These are phyloP conservation scores for Strix aluco DNA, from an alignment of 2,113 vertebrate species.

Conservation along the genomic window DNA sequence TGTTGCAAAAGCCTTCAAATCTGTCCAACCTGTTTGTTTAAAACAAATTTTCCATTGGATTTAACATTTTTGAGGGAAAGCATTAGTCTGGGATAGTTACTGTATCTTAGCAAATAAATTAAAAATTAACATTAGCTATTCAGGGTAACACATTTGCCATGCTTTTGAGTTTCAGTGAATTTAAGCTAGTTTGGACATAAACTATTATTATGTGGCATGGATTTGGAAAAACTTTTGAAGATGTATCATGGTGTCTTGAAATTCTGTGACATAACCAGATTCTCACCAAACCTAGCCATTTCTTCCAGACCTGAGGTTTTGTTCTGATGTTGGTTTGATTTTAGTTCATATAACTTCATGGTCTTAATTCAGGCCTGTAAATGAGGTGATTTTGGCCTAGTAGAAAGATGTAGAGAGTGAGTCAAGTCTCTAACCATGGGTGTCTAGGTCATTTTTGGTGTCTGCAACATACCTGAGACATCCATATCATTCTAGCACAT, in stretches of 20 bases:
- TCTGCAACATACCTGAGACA: not conserved
- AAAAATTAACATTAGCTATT: not conserved
- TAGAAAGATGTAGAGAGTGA: not conserved
- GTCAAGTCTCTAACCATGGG: not conserved
- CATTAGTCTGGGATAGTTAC: not conserved
- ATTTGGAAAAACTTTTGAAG: not conserved
- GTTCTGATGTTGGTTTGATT: not conserved
- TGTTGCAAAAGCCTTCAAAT: not conserved
- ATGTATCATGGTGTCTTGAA: not conserved
- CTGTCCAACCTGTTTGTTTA: not conserved
- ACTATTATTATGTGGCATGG: not conserved
- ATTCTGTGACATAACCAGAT: not conserved
- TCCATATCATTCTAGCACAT: not conserved
- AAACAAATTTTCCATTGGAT: not conserved
- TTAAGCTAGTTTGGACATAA: not conserved
- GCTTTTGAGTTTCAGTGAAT: not conserved
- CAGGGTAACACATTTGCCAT: accelerated
- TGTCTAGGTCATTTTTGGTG: not conserved
- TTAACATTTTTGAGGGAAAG: not conserved
- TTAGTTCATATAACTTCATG: not conserved
- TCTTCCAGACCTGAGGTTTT: not conserved
- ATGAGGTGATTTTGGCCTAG: not conserved
- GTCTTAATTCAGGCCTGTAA: not conserved
- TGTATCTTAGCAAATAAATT: not conserved
- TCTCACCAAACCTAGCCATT: not conserved